Percentiles rank a stretch among this genome's conserved stretches.
phyloP scores from a whole-genome alignment of 1,140 invertebrate genomes.

The Apis florea region DNA sequence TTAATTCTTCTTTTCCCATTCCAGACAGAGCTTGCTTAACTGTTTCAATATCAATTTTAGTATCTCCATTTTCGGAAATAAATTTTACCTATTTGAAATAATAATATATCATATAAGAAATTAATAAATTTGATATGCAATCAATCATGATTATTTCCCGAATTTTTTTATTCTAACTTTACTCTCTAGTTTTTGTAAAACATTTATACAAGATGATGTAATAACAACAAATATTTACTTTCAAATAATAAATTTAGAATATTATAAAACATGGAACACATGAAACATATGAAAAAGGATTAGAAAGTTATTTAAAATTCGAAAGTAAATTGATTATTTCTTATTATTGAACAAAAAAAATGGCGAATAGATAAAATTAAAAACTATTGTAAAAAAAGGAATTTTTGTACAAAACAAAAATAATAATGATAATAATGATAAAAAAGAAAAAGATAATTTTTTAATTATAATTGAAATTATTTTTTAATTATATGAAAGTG shows the following conservation, averaged over 20 bases:
- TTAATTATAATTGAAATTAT: background rate
- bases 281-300: background rate
- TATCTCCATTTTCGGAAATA: conserved; percentile 89
- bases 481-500: background rate
- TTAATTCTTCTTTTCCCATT: conserved; percentile 93
- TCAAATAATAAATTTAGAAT: background rate
- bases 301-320: background rate
- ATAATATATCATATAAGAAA: background rate
- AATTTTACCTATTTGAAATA: conserved; percentile 83
- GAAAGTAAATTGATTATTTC: background rate
- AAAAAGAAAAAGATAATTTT: background rate
- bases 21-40: conserved; percentile 85
- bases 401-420: background rate
- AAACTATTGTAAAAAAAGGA: background rate
- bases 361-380: background rate
- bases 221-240: background rate
- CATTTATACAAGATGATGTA: conserved; percentile 8
- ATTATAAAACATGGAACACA: background rate
- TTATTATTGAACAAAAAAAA: background rate
- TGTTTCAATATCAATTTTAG: conserved; percentile 90
- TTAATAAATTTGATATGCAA: background rate
- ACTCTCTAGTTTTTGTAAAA: too few relatives aligned
- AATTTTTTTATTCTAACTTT: too few relatives aligned
- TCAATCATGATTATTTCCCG: background rate
- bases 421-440: background rate